These are phyloP conservation scores for Dermochelys coriacea DNA, from an alignment of 2,797 vertebrate species.

Conservation along the genomic window DNA sequence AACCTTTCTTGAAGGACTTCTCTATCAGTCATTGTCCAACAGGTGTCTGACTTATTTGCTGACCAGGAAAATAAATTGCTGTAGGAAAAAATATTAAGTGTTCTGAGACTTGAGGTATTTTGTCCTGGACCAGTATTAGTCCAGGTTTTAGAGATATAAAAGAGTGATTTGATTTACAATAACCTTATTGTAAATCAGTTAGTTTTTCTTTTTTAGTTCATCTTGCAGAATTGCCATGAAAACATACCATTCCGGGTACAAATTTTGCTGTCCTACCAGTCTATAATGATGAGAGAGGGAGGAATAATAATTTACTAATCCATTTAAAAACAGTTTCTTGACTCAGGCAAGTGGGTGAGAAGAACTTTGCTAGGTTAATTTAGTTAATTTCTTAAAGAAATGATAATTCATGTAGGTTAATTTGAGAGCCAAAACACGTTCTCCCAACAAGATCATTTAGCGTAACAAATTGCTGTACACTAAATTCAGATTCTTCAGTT, in stretches of 20 bases:
- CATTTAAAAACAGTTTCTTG: constrained; percentile 41
- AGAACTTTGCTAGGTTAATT: constrained; percentile 32
- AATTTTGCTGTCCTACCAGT: accelerated
- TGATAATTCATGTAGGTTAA: background rate
- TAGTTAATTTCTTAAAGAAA: constrained; percentile 51
- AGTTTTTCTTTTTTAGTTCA: background rate
- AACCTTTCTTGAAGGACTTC: background rate
- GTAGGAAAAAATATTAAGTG: background rate
- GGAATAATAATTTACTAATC: background rate
- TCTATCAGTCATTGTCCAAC: background rate
- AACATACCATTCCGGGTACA: background rate
- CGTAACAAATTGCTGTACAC: background rate
- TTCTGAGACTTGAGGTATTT: background rate
- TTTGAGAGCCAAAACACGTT: constrained; percentile 24
- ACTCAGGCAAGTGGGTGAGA: constrained; percentile 22
- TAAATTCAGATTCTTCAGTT: constrained; percentile 5
- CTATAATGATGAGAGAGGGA: constrained; percentile 1
- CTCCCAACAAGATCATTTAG: constrained; percentile 6
- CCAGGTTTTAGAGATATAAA: background rate
- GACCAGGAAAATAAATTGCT: background rate
- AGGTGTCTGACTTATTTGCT: background rate
- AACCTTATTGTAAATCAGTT: background rate
- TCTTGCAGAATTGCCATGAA: background rate
- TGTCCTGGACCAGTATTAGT: background rate
- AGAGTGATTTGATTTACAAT: background rate